Evolutionary conservation across 1,140 invertebrate species (phyloP), one percentile per base, ranked within the genome.

Genomic region (Campoletis sonorensis): DNA sequence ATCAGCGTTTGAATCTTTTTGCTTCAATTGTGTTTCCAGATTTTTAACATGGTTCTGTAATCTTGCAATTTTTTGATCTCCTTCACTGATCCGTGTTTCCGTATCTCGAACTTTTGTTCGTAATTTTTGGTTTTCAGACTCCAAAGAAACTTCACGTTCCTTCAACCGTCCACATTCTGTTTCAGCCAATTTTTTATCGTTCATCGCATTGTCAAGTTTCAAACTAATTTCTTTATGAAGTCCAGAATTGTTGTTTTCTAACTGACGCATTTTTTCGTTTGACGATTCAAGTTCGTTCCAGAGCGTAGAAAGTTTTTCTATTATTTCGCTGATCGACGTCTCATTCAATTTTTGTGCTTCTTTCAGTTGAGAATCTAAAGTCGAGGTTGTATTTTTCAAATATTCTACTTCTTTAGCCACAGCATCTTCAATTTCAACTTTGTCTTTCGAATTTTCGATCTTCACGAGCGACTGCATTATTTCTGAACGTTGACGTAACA

Each of bases 1-100:
- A 27, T 90, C 87, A 8, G 82, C 77, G 1, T 45, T 37, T 18
- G 82, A 27, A 18, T 90, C 89, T 67, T 88, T 89, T 27, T 86
- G 85, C 54, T 85, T 88, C 58, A 87, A 58, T 51, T 88, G 86
- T 1, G 21, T 45, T 11, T 89, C 84, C 8, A 88, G 13, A 1
- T 23, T 85, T 27, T 86, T 89, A 11, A 87, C 10, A 21, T 8
- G 83, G 21, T 16, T 58, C 33, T 89, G 87, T 40, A 89, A 16
- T 40, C 86, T 84, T 30, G 77, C 80, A n/a, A 86, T 83, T 72
- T 82, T 85, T 0, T 3, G 80, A 23, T 89, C 82, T 21, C 84
- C 82, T 30, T 79, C 80, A 0, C 23, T 72, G 18, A 83, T 58
- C n/a, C 81, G 72, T 0, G 33, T 40, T 51, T 90, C 89, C 30